Evolutionary conservation across 2,797 vertebrate genomes (phyloP).

Genomic region (Oreonectes daqikongensis): DNA sequence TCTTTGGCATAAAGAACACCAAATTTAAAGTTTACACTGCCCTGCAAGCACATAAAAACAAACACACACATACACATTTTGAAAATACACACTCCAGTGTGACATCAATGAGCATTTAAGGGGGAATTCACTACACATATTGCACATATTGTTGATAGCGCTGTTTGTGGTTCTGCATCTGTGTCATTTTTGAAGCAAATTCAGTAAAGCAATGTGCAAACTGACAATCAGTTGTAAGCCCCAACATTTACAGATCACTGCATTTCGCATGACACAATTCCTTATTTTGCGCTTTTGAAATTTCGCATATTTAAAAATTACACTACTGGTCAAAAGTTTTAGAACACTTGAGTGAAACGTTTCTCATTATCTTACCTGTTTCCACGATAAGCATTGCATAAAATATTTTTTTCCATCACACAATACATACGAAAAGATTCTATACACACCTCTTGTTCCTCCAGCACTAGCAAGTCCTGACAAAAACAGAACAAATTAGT

Average conservation of each 20-base stretch:
- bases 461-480: conserved; percentile 96
- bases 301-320: too few species aligned
- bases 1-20: conserved; percentile 97
- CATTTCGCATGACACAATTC: too few species aligned
- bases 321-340: too few species aligned
- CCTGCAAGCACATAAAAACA: conserved; percentile 72
- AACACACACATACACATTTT: conserved; percentile 2
- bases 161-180: background rate
- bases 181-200: too few species aligned
- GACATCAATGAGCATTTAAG: background rate
- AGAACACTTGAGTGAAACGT: too few species aligned
- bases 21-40: conserved; percentile 99
- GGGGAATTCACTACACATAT: background rate
- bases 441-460: conserved; percentile 91
- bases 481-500: conserved; percentile 51
- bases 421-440: conserved; percentile 18
- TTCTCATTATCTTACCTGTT: too few species aligned
- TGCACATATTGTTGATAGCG: background rate
- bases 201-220: too few species aligned
- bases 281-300: too few species aligned
- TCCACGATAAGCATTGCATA: background rate
- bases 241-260: too few species aligned
- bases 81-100: background rate
- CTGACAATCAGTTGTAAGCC: too few species aligned
- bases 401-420: background rate